Conservation (phyloP, 2,113 vertebrate genomes). For the Turdus rufiventris region DNA sequence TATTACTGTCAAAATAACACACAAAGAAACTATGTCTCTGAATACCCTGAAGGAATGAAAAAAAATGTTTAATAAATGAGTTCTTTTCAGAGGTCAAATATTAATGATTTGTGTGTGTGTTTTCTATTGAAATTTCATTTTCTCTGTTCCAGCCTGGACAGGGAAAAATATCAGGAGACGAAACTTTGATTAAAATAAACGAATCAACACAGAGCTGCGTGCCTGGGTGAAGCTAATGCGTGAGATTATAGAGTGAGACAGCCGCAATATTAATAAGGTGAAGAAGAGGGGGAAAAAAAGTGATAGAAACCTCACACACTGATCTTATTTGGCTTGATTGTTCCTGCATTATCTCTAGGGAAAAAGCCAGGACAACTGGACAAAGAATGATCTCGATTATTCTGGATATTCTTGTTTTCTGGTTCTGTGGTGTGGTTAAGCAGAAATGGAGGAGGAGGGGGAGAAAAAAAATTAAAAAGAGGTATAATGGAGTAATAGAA, state of each 20-base stretch:
- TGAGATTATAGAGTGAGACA: slow-evolving; percentile 25
- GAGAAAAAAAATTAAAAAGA: neutral
- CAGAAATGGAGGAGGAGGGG: fast-evolving
- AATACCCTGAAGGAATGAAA: neutral
- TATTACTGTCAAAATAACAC: neutral
- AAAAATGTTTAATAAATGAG: slow-evolving; percentile 55
- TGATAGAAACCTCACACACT: neutral
- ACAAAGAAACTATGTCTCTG: slow-evolving; percentile 24
- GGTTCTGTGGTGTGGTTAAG: neutral
- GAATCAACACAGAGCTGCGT: neutral
- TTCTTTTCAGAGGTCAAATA: slow-evolving; percentile 61
- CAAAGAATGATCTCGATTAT: neutral
- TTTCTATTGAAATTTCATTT: slow-evolving; percentile 58
- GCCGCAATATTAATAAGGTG: slow-evolving; percentile 61
- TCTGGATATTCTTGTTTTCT: neutral
- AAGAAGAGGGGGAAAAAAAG: neutral
- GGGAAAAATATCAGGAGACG: slow-evolving; percentile 35
- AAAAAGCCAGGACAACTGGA: neutral
- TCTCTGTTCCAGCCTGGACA: slow-evolving; percentile 30
- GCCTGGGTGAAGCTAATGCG: neutral
- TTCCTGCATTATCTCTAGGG: neutral
- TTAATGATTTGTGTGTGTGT: slow-evolving; percentile 48
- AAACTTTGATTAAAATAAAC: slow-evolving; percentile 63
- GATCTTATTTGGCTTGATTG: slow-evolving; percentile 7
- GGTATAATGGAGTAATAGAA: neutral